A percentile compares a stretch with the other conserved stretches of the same genome.
Evolutionary conservation across 1,140 invertebrate species (phyloP).

Genomic region (Pseudomyrmex pallidus): DNA sequence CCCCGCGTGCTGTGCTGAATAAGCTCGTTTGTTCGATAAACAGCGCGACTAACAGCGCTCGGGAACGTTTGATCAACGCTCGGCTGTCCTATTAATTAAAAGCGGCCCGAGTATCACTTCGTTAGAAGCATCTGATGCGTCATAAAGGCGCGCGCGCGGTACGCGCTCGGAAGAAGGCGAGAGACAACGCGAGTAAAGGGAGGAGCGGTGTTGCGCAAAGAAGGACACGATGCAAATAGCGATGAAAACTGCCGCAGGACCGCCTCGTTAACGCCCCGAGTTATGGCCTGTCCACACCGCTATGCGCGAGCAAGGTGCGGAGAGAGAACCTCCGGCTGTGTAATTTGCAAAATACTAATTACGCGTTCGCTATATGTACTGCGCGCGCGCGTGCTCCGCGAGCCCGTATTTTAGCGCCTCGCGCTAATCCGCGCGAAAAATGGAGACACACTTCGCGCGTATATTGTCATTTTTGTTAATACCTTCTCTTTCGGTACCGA

Average conservation of each 20-base stretch:
- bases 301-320: constrained; percentile 12
- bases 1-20: constrained; percentile 61
- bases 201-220: constrained; percentile 13
- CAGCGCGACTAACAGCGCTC: constrained; percentile 50
- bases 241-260: constrained; percentile 47
- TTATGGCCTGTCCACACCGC: constrained; percentile 42
- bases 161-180: not conserved
- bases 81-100: constrained; percentile 71
- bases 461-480: constrained; percentile 28
- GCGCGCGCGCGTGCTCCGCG: constrained; percentile 46
- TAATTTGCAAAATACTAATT: constrained; percentile 66
- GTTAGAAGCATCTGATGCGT: constrained; percentile 68
- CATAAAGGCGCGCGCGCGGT: constrained; percentile 59
- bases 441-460: constrained; percentile 23
- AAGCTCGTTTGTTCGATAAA: constrained; percentile 73
- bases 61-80: constrained; percentile 71
- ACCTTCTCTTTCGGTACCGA: not conserved
- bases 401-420: constrained; percentile 25
- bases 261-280: constrained; percentile 61
- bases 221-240: constrained; percentile 66
- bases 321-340: constrained; percentile 29
- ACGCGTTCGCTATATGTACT: constrained; percentile 12
- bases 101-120: constrained; percentile 67
- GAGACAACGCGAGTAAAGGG: not conserved
- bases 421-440: constrained; percentile 53